Conservation (phyloP, 2,888 invertebrate genomes). For the Cataglyphis cursor region DNA sequence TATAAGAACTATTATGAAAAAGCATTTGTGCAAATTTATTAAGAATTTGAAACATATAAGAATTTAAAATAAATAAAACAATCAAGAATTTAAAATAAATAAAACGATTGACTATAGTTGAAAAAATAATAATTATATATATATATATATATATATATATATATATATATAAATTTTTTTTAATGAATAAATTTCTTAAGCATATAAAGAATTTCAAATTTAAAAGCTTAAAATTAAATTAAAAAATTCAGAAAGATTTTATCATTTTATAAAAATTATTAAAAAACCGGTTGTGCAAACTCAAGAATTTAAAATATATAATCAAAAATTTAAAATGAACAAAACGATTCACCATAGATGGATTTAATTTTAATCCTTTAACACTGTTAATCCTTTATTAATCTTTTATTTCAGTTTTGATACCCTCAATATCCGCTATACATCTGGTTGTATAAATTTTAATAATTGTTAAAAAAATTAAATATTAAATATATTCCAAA, state of each 20-base stretch:
- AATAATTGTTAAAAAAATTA: constrained; percentile 13
- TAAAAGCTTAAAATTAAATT: not conserved
- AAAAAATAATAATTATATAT: not conserved
- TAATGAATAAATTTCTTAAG: not conserved
- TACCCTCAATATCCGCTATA: not conserved
- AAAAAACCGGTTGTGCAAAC: not conserved
- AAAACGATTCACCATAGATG: not conserved
- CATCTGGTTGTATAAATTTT: not conserved
- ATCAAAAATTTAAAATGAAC: no score
- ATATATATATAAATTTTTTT: not conserved
- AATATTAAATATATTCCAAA: constrained; percentile 8
- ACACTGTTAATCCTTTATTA: constrained; percentile 6
- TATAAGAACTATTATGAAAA: not conserved
- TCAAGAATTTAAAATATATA: not conserved
- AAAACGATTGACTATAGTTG: not conserved
- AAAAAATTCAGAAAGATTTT: not conserved
- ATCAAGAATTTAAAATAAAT: not conserved
- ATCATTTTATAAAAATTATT: not conserved
- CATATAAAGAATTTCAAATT: not conserved
- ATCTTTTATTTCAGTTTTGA: constrained; percentile 13
- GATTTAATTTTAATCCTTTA: not conserved
- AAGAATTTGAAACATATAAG: not conserved
- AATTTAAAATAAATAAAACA: not conserved
- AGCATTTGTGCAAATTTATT: not conserved
- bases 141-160: not conserved